phyloP scores from a whole-genome alignment of 2,797 vertebrate species.

The Enteromius thamalakanensis region DNA sequence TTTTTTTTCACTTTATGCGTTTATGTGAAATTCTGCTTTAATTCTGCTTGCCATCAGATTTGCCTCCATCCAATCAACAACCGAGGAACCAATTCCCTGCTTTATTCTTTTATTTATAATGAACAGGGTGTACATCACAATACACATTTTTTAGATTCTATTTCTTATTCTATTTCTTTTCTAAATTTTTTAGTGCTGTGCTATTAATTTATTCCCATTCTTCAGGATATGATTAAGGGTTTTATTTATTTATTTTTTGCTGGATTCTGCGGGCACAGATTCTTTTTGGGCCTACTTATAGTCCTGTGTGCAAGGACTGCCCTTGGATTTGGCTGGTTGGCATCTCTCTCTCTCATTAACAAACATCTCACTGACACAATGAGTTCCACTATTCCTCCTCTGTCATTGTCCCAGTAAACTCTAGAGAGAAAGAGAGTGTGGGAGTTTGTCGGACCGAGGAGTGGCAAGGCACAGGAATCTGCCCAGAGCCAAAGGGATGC shows the following conservation, averaged over 20 bases:
- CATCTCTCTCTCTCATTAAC: constrained; percentile 72
- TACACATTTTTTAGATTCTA: too few species aligned
- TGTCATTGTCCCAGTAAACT: constrained; percentile 56
- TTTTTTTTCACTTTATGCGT: too few species aligned
- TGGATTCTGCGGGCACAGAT: neutral
- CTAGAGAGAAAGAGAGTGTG: constrained; percentile 45
- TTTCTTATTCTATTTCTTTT: too few species aligned
- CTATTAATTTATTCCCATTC: neutral
- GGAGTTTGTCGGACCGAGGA: constrained; percentile 14
- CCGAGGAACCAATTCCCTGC: neutral
- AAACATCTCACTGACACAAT: constrained; percentile 81
- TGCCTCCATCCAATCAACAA: neutral
- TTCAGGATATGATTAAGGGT: neutral
- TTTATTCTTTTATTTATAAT: neutral
- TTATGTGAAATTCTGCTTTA: too few species aligned
- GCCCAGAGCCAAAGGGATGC: constrained; percentile 9
- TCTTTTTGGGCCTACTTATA: constrained; percentile 15
- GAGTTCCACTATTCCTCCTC: constrained; percentile 73
- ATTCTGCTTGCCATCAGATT: too few species aligned
- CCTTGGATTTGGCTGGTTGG: neutral
- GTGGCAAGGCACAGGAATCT: constrained; percentile 31
- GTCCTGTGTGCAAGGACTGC: constrained; percentile 7
- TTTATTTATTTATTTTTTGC: too few species aligned
- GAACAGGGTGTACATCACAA: neutral
- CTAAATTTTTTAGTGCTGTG: neutral